Percentiles rank a stretch among this genome's conserved stretches.
These are phyloP conservation scores for Trichonephila inaurata DNA, from an alignment of 1,140 invertebrate species.

Conservation along the genomic window DNA sequence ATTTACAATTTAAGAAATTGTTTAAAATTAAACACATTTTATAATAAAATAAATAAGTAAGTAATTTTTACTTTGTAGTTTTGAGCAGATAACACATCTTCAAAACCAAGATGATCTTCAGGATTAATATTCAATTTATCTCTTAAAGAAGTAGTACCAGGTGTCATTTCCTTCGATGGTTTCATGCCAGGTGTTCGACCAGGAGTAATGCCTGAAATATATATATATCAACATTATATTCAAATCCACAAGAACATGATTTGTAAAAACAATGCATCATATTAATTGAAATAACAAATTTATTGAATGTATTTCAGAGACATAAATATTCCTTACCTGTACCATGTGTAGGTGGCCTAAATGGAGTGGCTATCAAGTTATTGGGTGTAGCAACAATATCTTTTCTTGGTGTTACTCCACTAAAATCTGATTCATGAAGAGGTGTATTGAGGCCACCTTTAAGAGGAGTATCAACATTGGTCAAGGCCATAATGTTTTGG, in stretches of 20 bases:
- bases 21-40: neutral
- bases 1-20: neutral
- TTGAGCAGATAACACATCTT: constrained; percentile 78
- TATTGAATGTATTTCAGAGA: too few relatives aligned
- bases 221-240: too few relatives aligned
- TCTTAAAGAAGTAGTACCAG: constrained; percentile 85
- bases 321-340: constrained; percentile 39
- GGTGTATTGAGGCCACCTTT: constrained; percentile 97
- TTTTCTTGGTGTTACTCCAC: constrained; percentile 88
- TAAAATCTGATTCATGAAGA: constrained; percentile 93
- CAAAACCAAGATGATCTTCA: constrained; percentile 86
- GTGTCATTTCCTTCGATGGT: constrained; percentile 72
- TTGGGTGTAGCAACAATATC: constrained; percentile 93
- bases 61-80: constrained; percentile 77
- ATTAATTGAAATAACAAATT: too few relatives aligned
- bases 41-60: neutral
- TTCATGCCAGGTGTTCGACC: constrained; percentile 78
- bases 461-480: constrained; percentile 97
- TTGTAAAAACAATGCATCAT: too few relatives aligned
- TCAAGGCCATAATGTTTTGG: constrained; percentile 98
- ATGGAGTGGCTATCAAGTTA: constrained; percentile 96
- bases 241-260: neutral
- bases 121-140: constrained; percentile 98
- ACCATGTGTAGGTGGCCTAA: constrained; percentile 84
- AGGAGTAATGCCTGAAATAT: constrained; percentile 77